Conservation (phyloP, 1,140 invertebrate species). For the Polypedilum vanderplanki region DNA sequence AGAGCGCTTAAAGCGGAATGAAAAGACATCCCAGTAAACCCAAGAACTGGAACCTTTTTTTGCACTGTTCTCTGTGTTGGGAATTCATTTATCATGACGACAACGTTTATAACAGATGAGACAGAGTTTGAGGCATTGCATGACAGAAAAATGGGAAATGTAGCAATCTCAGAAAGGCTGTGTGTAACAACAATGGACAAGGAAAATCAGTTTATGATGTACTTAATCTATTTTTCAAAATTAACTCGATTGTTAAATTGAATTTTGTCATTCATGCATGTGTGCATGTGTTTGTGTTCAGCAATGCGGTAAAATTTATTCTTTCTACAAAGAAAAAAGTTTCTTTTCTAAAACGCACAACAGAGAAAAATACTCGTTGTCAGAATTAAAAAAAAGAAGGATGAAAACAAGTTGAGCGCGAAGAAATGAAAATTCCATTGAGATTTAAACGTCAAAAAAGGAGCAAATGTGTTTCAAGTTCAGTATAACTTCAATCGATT, state of each 20-base stretch:
- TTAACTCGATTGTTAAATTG: slow-evolving; percentile 23
- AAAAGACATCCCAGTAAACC: neutral
- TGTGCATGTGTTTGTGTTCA: neutral
- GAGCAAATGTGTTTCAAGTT: neutral
- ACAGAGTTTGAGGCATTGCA: neutral
- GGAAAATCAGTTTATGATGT: slow-evolving; percentile 23
- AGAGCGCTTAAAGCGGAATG: too few species aligned
- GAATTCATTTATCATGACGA: slow-evolving; percentile 13
- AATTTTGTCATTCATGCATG: neutral
- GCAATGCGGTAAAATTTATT: slow-evolving; percentile 17
- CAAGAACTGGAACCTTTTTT: neutral
- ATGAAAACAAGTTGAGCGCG: neutral
- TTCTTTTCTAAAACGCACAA: neutral
- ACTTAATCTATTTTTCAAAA: slow-evolving; percentile 27
- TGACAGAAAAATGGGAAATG: neutral
- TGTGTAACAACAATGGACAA: neutral
- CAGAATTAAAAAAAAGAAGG: neutral
- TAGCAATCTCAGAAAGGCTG: neutral
- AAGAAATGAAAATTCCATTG: neutral
- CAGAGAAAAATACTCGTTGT: neutral
- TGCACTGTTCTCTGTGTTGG: neutral
- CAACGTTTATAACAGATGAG: slow-evolving; percentile 8
- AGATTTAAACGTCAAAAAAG: neutral
- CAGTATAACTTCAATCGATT: neutral
- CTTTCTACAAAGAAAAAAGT: neutral